Evolutionary conservation across 2,113 vertebrate genomes (phyloP).

Genomic region (Chloropsis hardwickii): DNA sequence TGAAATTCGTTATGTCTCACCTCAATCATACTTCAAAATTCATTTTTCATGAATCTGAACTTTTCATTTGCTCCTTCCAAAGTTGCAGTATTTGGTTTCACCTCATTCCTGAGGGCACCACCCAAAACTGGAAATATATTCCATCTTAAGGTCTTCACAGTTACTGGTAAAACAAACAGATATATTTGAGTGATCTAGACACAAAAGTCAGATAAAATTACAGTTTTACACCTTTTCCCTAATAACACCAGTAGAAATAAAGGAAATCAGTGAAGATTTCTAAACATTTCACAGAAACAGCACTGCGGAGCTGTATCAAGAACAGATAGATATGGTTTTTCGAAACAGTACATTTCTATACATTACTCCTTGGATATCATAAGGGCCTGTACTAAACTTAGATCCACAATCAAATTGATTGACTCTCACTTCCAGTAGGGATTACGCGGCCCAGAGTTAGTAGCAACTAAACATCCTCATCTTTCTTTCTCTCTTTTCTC

Average conservation of each 20-base stretch:
- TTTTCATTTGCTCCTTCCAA: not conserved
- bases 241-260: not conserved
- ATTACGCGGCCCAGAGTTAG: not conserved
- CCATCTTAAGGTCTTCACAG: not conserved
- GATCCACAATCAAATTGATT: not conserved
- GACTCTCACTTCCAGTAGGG: not conserved
- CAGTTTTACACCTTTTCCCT: not conserved
- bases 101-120: not conserved
- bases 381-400: fast-evolving
- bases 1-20: not conserved
- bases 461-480: not conserved
- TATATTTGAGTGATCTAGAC: not conserved
- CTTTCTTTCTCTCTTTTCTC: not conserved
- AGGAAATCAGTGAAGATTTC: not conserved
- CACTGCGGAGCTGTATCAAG: not conserved
- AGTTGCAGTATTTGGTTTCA: not conserved
- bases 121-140: not conserved
- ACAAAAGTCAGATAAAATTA: not conserved
- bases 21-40: not conserved
- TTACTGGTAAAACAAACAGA: not conserved
- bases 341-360: not conserved
- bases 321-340: not conserved
- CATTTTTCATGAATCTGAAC: fast-evolving
- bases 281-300: not conserved
- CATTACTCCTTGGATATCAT: not conserved